Evolutionary conservation across 2,113 vertebrate species (phyloP).

Genomic region (Bucco capensis): DNA sequence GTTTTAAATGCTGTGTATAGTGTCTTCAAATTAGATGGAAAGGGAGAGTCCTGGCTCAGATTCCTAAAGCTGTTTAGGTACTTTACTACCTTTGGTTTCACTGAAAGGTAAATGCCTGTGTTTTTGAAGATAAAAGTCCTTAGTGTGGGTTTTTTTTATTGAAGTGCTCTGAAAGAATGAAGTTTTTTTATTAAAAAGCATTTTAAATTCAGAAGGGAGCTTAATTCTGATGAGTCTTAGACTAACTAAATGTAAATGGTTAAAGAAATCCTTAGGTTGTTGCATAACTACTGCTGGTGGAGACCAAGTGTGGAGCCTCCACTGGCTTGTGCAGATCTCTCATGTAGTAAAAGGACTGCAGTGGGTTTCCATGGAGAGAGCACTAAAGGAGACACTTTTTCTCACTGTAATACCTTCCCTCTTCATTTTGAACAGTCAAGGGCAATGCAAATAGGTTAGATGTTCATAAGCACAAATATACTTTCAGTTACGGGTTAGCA

Average conservation of each 20-base stretch:
- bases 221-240: not conserved
- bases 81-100: not conserved
- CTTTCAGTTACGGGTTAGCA: not conserved
- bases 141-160: not conserved
- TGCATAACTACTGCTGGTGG: not conserved
- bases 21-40: not conserved
- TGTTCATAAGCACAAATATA: accelerated
- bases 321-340: not conserved
- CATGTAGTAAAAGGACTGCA: not conserved
- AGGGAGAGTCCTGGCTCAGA: not conserved
- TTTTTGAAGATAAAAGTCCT: not conserved
- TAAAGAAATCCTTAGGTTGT: not conserved
- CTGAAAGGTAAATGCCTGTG: not conserved
- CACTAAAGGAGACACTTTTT: not conserved
- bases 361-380: slow-evolving; percentile 42
- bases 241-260: not conserved
- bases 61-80: not conserved
- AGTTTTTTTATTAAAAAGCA: not conserved
- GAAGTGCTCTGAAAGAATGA: not conserved
- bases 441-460: accelerated
- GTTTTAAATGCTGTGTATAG: not conserved
- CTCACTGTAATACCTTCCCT: not conserved
- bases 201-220: not conserved
- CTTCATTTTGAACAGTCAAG: not conserved
- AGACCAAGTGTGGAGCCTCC: not conserved